Evolutionary conservation across 2,113 vertebrate genomes (phyloP).

Genomic region (Rhinolophus ferrumequinum): DNA sequence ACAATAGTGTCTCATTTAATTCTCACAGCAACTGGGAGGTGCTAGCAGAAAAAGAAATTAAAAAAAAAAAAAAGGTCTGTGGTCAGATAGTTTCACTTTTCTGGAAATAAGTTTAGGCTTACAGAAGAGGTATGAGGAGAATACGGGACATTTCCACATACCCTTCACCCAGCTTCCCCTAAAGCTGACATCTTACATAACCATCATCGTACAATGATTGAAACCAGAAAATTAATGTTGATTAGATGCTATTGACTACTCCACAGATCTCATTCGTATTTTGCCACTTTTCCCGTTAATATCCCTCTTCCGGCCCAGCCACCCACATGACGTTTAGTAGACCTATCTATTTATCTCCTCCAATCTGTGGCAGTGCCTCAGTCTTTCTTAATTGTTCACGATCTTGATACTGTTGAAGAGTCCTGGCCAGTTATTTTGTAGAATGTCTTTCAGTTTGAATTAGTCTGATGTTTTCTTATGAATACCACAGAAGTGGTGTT

Average conservation of each 20-base stretch:
- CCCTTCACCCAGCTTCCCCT: neutral
- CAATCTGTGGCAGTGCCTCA: neutral
- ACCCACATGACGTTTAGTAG: neutral
- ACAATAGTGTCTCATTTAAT: neutral
- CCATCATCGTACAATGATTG: neutral
- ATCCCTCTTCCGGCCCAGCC: neutral
- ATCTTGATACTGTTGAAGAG: neutral
- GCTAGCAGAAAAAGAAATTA: neutral
- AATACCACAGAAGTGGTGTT: neutral
- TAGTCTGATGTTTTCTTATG: neutral
- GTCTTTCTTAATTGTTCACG: neutral
- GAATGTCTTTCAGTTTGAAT: neutral
- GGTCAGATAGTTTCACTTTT: neutral
- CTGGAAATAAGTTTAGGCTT: neutral
- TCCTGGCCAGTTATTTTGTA: neutral
- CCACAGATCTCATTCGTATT: neutral
- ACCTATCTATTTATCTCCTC: neutral
- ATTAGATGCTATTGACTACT: neutral
- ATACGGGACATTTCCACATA: fast-evolving
- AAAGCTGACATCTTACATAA: neutral
- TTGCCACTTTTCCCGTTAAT: neutral
- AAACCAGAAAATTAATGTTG: neutral
- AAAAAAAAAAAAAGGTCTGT: neutral
- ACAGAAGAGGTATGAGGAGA: neutral
- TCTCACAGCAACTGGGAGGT: neutral